Percentiles rank a stretch among this genome's conserved stretches.
Conservation (phyloP, 2,888 invertebrate species). For the Rapana venosa region DNA sequence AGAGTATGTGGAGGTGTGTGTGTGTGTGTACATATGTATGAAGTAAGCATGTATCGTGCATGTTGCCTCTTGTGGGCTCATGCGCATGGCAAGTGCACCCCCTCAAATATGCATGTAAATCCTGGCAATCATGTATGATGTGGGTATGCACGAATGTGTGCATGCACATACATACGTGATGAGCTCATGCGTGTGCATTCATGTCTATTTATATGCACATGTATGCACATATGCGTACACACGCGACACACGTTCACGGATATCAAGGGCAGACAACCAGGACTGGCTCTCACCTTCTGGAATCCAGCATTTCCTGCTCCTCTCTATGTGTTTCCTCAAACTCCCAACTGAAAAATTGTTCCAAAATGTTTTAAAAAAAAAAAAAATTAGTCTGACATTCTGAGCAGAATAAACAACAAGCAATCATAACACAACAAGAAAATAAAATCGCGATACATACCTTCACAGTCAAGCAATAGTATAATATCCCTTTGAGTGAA, state of each 20-base stretch:
- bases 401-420: neutral
- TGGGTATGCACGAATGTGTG: neutral
- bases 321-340: slow-evolving; percentile 43
- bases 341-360: slow-evolving; percentile 31
- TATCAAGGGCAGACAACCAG: too few relatives aligned
- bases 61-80: too few relatives aligned
- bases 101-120: too few relatives aligned
- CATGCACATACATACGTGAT: neutral
- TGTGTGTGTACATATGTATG: too few relatives aligned
- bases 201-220: too few relatives aligned
- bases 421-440: neutral
- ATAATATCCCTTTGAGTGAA: neutral
- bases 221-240: neutral
- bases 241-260: neutral
- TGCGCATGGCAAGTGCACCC: too few relatives aligned
- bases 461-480: neutral
- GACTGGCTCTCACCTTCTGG: slow-evolving; percentile 6
- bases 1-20: too few relatives aligned
- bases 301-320: slow-evolving; percentile 39
- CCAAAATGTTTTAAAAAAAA: neutral
- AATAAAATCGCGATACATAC: neutral
- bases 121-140: too few relatives aligned
- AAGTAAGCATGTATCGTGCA: too few relatives aligned
- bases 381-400: neutral
- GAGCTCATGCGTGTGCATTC: too few relatives aligned